Evolutionary conservation across 2,888 invertebrate genomes (phyloP).

Genomic region (Cryptophagus acutangulus): DNA sequence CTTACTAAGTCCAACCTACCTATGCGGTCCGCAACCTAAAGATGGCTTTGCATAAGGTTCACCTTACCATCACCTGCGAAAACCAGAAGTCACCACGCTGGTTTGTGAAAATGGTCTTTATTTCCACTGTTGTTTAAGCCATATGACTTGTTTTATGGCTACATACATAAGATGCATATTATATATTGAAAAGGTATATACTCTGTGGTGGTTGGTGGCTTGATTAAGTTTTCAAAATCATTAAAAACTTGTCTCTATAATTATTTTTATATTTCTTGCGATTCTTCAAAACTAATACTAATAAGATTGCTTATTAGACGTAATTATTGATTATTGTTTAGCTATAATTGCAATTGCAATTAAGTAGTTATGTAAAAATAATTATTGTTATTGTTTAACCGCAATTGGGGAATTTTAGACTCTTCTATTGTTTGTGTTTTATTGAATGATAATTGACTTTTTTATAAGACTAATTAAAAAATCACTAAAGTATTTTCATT

Average conservation of each 20-base stretch:
- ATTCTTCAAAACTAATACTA: too few relatives aligned
- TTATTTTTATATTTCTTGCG: too few relatives aligned
- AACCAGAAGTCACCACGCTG: slow-evolving; percentile 40
- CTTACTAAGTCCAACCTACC: slow-evolving; percentile 42
- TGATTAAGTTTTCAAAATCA: slow-evolving; percentile 42
- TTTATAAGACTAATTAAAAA: too few relatives aligned
- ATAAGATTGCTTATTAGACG: too few relatives aligned
- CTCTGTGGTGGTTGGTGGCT: slow-evolving; percentile 13
- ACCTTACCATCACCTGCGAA: slow-evolving; percentile 35
- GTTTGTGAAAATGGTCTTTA: slow-evolving; percentile 32
- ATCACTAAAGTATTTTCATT: too few relatives aligned
- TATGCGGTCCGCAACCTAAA: slow-evolving; percentile 37
- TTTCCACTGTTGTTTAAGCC: slow-evolving; percentile 18
- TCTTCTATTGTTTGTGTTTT: too few relatives aligned
- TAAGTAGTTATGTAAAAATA: too few relatives aligned
- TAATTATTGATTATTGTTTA: too few relatives aligned
- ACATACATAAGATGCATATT: slow-evolving; percentile 4
- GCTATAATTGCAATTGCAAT: too few relatives aligned
- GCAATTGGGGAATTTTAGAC: slow-evolving; percentile 1
- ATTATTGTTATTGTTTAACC: slow-evolving; percentile 5
- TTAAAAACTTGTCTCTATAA: too few relatives aligned
- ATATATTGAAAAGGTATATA: slow-evolving; percentile 2
- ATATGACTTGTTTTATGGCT: background rate
- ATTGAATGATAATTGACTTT: too few relatives aligned
- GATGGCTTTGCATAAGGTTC: slow-evolving; percentile 37